Percentiles rank a stretch among this genome's conserved stretches.
These are phyloP conservation scores for Lytechinus pictus DNA, from an alignment of 35 echinoderm and acorn worm species.

Conservation along the genomic window DNA sequence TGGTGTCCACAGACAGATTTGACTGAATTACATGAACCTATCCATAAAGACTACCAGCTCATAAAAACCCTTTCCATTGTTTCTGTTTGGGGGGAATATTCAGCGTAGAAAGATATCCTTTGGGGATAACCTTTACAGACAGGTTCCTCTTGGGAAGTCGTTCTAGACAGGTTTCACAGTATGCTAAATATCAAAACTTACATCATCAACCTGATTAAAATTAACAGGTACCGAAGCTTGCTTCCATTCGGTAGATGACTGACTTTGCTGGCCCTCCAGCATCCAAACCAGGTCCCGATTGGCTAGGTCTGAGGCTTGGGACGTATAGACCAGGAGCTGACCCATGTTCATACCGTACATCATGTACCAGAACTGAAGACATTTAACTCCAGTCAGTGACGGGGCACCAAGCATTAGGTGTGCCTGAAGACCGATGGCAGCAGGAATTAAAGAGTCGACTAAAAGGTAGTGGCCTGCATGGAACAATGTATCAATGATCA, in stretches of 20 bases:
- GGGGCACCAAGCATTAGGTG: conserved; percentile 55
- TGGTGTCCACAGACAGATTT: too few relatives aligned
- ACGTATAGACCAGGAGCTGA: not conserved
- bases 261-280: not conserved
- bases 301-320: not conserved
- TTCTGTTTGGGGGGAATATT: too few relatives aligned
- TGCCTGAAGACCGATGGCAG: conserved; percentile 49
- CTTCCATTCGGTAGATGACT: not conserved
- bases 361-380: conserved; percentile 84
- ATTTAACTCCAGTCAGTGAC: conserved; percentile 28
- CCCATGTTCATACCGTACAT: conserved; percentile 71
- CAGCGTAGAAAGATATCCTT: too few relatives aligned
- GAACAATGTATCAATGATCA: not conserved
- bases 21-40: too few relatives aligned
- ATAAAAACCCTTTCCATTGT: too few relatives aligned
- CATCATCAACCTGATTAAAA: not conserved
- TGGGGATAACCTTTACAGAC: too few relatives aligned
- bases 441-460: conserved; percentile 49
- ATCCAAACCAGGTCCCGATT: not conserved
- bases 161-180: too few relatives aligned
- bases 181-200: not conserved
- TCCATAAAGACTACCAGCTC: too few relatives aligned
- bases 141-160: too few relatives aligned
- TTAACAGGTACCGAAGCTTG: not conserved
- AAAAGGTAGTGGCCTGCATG: conserved; percentile 63